Percentiles rank a stretch among this genome's conserved stretches.
phyloP scores from a whole-genome alignment of 2,888 invertebrate species.

The Atherix ibis region DNA sequence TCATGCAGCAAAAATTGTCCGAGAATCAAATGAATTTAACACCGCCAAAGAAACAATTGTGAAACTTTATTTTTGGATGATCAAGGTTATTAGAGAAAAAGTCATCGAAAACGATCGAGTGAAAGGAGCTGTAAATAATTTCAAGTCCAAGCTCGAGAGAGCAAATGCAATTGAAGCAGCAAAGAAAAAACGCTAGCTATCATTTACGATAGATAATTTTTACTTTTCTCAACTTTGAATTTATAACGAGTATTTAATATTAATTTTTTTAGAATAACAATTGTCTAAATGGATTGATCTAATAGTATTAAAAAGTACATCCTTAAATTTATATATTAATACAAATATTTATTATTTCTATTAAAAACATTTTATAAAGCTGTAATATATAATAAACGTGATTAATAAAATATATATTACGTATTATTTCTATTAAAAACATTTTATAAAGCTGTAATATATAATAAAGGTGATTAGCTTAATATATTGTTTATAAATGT shows the following conservation, averaged over 20 bases:
- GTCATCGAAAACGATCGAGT: conserved; percentile 6
- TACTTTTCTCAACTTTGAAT: too few relatives aligned
- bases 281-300: too few relatives aligned
- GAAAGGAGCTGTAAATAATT: neutral
- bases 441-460: too few relatives aligned
- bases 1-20: neutral
- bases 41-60: conserved; percentile 1
- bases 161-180: neutral
- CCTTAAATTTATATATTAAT: too few relatives aligned
- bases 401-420: neutral
- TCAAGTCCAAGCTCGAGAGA: conserved; percentile 5
- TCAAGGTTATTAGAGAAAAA: neutral
- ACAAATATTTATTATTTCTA: conserved; percentile 1
- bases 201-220: too few relatives aligned
- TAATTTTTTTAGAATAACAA: too few relatives aligned
- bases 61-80: neutral
- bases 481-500: conserved; percentile 1
- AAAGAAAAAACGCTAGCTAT: too few relatives aligned
- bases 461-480: too few relatives aligned
- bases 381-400: too few relatives aligned
- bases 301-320: too few relatives aligned
- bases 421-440: neutral
- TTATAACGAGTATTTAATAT: too few relatives aligned
- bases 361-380: neutral
- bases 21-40: conserved; percentile 7